Base-by-base conservation (phyloP, 1,140 invertebrate species). In the Halesus radiatus region DNA sequence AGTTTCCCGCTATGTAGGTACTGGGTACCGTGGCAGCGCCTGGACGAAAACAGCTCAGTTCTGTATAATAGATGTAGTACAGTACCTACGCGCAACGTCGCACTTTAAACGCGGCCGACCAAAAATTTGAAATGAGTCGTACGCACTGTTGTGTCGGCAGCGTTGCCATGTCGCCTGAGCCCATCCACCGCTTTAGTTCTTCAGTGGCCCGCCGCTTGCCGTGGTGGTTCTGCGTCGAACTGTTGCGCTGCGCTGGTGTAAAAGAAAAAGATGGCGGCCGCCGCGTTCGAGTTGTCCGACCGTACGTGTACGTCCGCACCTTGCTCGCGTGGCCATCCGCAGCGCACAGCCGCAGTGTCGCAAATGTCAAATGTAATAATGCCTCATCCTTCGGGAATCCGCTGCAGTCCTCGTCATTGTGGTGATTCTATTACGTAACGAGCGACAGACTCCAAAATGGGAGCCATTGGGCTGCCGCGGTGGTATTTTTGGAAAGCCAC, bases 401-500 rank as follows among this genome's bases (percentile, higher is more conserved):
- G n/a, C 54, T 72, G 54, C 13, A 56, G 29, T 54, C 66, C 64
- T 62, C 64, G 74, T 56, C 26, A 45, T 50, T 64, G 70, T n/a
- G 66, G 37, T 45, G 37, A 45, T 53, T 66, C 45, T 18, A 29
- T 72, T 72, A 52, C 68, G 68, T 72, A 72, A 72, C 68, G n/a
- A 22, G 62, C 22, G 62, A 66, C 32, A 45, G 37, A 76, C 22
- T 32, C 26, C 15, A 26, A 60, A 62, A 54, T 16, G 56, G 77
- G 29, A 66, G 66, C 64, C 53, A 52, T 53, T 29, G 45, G 76
- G 32, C 56, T 73, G 66, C 32, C 62, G 75, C 56, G 75, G 68
- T 73, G 76, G 77, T 79, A 79, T 79, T 79, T 79, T 79, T 79
- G 77, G 77, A 79, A 79, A 79, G 53, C 77, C 77, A 66, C 64